Evolutionary conservation across 2,888 invertebrate genomes (phyloP).

Genomic region (Drosophila histrio): DNA sequence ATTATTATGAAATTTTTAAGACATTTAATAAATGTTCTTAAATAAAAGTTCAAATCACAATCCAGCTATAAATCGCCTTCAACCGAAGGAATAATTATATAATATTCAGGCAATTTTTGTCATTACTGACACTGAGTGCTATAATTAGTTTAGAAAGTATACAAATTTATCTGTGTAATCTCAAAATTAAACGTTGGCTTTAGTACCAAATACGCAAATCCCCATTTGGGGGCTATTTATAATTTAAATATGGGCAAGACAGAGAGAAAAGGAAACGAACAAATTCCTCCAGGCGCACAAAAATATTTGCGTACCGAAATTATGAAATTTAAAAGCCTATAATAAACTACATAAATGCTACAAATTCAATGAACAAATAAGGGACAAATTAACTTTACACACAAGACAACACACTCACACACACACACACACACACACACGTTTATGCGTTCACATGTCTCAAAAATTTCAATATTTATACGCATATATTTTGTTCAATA

Average conservation of each 20-base stretch:
- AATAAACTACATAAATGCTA: conserved; percentile 42
- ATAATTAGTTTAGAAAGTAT: background rate
- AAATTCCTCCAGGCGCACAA: background rate
- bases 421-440: conserved; percentile 1
- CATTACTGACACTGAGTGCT: background rate
- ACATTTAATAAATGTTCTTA: too few species aligned
- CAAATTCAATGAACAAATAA: conserved; percentile 53
- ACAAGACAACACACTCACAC: conserved; percentile 2
- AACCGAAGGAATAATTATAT: background rate
- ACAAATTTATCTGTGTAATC: conserved; percentile 3
- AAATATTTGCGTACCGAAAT: conserved; percentile 9
- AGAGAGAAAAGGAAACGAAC: background rate
- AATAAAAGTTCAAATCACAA: too few species aligned
- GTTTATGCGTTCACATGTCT: conserved; percentile 26
- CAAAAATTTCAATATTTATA: conserved; percentile 58
- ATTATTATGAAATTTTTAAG: too few species aligned
- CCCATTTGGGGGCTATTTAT: conserved; percentile 25
- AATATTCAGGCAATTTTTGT: background rate
- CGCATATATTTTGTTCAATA: conserved; percentile 32
- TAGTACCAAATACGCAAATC: conserved; percentile 7
- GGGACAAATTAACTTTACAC: conserved; percentile 40
- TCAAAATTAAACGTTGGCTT: conserved; percentile 21
- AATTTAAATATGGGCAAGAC: background rate
- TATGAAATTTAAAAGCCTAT: conserved; percentile 44
- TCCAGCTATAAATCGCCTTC: background rate